Base-by-base conservation (phyloP, 2,113 vertebrate species). In the Azemiops feae region DNA sequence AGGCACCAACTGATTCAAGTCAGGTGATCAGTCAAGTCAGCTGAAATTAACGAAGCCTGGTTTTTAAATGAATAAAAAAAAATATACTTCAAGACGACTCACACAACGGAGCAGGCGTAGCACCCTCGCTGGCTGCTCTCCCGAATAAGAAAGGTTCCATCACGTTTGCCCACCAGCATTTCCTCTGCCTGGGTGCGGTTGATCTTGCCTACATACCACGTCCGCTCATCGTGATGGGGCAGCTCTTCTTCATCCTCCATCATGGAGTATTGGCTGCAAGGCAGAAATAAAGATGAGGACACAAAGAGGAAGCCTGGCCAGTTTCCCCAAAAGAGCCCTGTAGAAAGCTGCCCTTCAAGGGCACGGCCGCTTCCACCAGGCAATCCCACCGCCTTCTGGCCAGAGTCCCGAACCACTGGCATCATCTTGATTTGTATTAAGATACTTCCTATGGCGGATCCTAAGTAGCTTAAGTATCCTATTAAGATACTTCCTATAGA, bases 181-280 rank as follows among this genome's bases (percentile, higher is more conserved):
- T 98, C 98, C 85, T 98, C 98, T 0, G 98, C 98, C 93, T 98
- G 98, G 22, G 96, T 93, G 0, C 98, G 98, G 96, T 98, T 98
- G 96, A 98, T 98, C 95, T 98, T 98, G 91, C 98, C 98, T 96
- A 98, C 98, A 0, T 98, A 98, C 98, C 98, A 98, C 0, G 98
- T 98, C 57, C 97, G 95, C 45, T 98, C 98, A 94, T 98, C 98
- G 0, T 98, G 98, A 94, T 98, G 98, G 0, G 98, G 98, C 5
- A 98, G 97, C 89, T 98, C 97, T 16, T 98, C 98, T 81, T 98
- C 98, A 0, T 98, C 98, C 0, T 98, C 98, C 98, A 98, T 97
- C 95, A 98, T 97, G 0, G 97, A 97, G 53, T 98, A 98, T 20
- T 97, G 98, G 95, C 98, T 98, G 95, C 1, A 91, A 0, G 25